Base-by-base conservation (phyloP, 2,888 invertebrate species). In the Eumerus sabulonum region DNA sequence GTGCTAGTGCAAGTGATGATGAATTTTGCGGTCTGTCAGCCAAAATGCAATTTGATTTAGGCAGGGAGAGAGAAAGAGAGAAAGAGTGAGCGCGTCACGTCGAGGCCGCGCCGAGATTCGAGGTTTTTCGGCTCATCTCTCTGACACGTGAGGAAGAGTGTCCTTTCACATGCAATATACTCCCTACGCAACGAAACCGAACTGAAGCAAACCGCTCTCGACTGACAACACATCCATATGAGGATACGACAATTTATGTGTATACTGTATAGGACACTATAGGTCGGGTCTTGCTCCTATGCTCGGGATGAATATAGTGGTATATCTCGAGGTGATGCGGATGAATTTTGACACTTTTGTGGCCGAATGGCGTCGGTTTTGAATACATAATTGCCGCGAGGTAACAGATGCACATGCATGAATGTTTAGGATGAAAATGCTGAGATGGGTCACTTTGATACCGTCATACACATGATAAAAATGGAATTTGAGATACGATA, bases 1-100 rank as follows among this genome's bases (percentile, higher is more conserved):
- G 27, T 45, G 86, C 84, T 85, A 86, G 85, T 87, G 87, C 86
- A 87, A 85, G 84, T 86, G 87, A 86, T 87, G 88, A 87, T 87
- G 87, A 87, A 88, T 88, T 88, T 88, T 87, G 87, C 86, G 87
- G 87, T 87, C 87, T 87, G 87, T 87, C 87, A 87, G 85, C 85
- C 84, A 82, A 84, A 87, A 87, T 87, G 85, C 85, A 85, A 85
- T 87, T 86, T 87, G 88, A 87, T 87, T n/a, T n/a, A n/a, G n/a
- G n/a, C n/a, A n/a, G n/a, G n/a, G n/a, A n/a, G n/a, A n/a, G n/a
- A n/a, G n/a, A n/a, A n/a, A n/a, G n/a, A 85, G 86, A 86, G 87
- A 68, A 70, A 45, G 70, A 51, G 66, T 72, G 67, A 62, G 42
- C 71, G 71, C 66, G 60, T 48, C 44, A 54, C 11, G 40, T n/a